Evolutionary conservation across 1,140 invertebrate genomes (phyloP), one percentile per base, ranked within the genome.

Genomic region (Drosophila burlai): DNA sequence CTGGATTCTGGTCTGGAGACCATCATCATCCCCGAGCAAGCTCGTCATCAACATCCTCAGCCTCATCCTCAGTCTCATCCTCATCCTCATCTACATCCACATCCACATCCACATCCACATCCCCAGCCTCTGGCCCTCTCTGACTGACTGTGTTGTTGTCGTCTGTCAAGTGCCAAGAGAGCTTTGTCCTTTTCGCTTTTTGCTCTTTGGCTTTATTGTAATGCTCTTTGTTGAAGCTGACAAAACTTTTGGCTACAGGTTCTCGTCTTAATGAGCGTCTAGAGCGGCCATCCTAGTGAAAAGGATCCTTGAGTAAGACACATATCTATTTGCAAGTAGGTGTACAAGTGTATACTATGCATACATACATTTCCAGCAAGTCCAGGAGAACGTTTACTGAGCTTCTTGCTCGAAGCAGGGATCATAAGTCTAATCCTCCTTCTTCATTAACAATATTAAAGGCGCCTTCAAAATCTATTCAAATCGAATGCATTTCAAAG

Each of bases 111-210:
- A 16, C 24, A 43, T 16, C 4, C 10, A 24, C 24, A 24, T 24
- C 24, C 7, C n/a, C 43, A 61, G 31, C 43, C 26, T 43, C 49
- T 11, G 43, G 66, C 47, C 8, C 49, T 50, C 49, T 21, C 31
- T 21, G 7, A 24, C 50, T 34, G 11, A 15, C 9, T 57, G 21
- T n/a, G 36, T 76, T 57, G 59, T 59, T 71, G 59, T 66, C 55
- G 80, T 80, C 71, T 87, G 83, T 69, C 83, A 80, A 87, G 67
- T 80, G 76, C 61, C 83, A 84, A 86, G 83, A 87, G 76, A 81
- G 84, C 79, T 83, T 83, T 80, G 79, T 69, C 45, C 66, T 66
- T 77, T 77, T 77, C 60, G 65, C 65, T 42, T 66, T 75, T 34
- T 67, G 42, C 64, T 64, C 61, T 67, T 40, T 38, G 40, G 29